phyloP scores from a whole-genome alignment of 2,888 invertebrate species.

The Ochropleura leucogaster region DNA sequence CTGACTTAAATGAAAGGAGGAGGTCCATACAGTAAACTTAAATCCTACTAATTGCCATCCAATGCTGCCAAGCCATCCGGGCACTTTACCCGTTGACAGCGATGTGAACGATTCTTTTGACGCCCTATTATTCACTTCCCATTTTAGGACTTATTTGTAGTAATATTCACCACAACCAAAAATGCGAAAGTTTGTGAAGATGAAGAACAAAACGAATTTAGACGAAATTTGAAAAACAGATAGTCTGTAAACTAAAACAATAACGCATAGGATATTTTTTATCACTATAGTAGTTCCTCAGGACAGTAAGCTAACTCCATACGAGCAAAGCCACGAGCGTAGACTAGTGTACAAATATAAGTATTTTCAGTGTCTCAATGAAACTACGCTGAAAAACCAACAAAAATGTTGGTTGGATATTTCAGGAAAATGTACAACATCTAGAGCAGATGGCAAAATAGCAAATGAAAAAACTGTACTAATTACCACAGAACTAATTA shows the following conservation, averaged over 20 bases:
- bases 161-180: background rate
- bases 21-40: too few species aligned
- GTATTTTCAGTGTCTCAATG: background rate
- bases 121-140: too few species aligned
- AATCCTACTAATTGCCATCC: too few species aligned
- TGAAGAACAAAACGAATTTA: background rate
- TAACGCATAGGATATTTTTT: background rate
- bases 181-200: background rate
- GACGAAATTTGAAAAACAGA: background rate
- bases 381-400: background rate
- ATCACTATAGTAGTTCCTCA: too few species aligned
- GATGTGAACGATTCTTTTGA: too few species aligned
- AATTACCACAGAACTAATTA: conserved; percentile 41
- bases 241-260: background rate
- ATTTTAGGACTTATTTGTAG: too few species aligned
- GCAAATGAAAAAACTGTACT: conserved; percentile 8
- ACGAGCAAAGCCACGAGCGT: background rate
- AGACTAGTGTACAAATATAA: background rate
- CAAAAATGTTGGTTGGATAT: background rate
- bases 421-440: background rate
- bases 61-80: too few species aligned
- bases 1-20: too few species aligned
- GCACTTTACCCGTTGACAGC: too few species aligned
- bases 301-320: background rate
- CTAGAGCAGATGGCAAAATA: conserved; percentile 16